Evolutionary conservation across 2,797 vertebrate genomes (phyloP).

Genomic region (Streptopelia turtur): DNA sequence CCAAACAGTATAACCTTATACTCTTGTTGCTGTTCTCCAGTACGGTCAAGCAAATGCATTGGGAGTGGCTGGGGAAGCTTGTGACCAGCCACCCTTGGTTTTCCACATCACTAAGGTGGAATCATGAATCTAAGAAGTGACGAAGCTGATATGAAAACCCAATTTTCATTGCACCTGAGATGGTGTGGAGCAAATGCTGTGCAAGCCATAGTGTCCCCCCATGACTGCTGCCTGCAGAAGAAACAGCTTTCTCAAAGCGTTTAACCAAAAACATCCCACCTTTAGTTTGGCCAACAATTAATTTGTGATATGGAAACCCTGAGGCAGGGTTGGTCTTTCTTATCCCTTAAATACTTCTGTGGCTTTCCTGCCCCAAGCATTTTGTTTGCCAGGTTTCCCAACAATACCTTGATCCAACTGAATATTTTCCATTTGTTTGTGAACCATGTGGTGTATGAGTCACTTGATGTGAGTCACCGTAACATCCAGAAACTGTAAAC

Average conservation of each 20-base stretch:
- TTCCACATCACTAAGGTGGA: not conserved
- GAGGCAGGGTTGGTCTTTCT: not conserved
- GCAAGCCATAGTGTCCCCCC: accelerated
- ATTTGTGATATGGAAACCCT: not conserved
- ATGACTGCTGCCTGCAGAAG: not conserved
- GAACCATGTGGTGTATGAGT: not conserved
- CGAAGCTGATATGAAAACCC: not conserved
- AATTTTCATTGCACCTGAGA: not conserved
- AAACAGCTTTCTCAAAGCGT: not conserved
- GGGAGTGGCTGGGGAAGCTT: not conserved
- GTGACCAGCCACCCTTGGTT: not conserved
- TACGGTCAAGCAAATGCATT: accelerated
- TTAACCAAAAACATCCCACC: not conserved
- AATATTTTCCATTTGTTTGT: not conserved
- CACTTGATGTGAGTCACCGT: not conserved
- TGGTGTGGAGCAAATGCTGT: accelerated
- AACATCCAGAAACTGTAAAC: not conserved
- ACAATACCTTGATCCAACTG: not conserved
- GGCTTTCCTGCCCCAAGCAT: not conserved
- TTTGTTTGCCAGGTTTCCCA: not conserved
- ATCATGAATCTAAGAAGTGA: not conserved
- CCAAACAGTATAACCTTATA: not conserved
- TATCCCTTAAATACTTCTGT: not conserved
- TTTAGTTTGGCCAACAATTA: not conserved
- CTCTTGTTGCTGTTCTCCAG: not conserved